Evolutionary conservation across 2,797 vertebrate genomes (phyloP), one percentile per base, ranked within the genome.

Genomic region (Argya squamiceps): DNA sequence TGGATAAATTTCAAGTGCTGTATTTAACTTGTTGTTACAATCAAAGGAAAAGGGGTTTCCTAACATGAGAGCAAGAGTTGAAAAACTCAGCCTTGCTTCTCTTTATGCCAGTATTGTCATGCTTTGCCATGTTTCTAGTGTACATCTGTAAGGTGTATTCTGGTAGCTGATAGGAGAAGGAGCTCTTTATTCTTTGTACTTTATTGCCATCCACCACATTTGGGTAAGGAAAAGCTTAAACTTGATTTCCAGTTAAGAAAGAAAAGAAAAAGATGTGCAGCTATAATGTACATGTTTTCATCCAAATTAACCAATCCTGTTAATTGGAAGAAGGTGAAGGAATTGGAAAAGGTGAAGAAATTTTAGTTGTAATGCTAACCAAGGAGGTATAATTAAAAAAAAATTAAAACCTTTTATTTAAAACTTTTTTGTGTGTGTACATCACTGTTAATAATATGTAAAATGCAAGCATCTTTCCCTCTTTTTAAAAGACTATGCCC

Each of bases 121-220:
- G 22, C 11, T 67, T 82, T 90, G 18, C 15, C 26, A 1, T 77
- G 20, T 63, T 81, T 92, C 41, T 77, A 10, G 4, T 11, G 0
- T 41, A 27, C 0, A 0, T 56, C 60, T 89, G 6, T 46, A 59
- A 64, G 8, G 6, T 63, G 13, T 37, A 20, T 9, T 3, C 23
- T 65, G 29, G 37, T 44, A 67, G 36, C 18, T 90, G 46, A 43
- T 6, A 50, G 59, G 73, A 58, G 58, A 80, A 82, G 43, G 21
- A 58, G 12, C 21, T 34, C 4, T 49, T 55, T 49, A 18, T 55
- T 50, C 11, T 17, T 67, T 79, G 15, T 84, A 30, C 30, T 64
- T 88, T 12, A 6, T 27, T 82, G 24, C 12, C 19, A 26, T 86
- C 24, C 21, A 16, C 9, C 11, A 21, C 46, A 29, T 46, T 56